Base-by-base conservation (phyloP, 2,113 vertebrate genomes). In the Rhinoderma darwinii region DNA sequence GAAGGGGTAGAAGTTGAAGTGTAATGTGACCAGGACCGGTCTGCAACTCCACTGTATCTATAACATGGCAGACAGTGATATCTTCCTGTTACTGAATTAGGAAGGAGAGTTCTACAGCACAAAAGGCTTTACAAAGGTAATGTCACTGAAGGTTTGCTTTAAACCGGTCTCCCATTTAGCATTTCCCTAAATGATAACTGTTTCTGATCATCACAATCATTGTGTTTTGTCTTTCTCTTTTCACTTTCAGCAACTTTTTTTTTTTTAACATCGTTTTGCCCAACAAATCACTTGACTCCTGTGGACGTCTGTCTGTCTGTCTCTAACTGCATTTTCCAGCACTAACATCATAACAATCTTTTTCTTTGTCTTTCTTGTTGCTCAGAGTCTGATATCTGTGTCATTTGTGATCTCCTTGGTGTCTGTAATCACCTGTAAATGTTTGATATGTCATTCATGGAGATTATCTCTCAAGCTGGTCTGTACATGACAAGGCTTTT, bases 311-410 rank as follows among this genome's bases (percentile, higher is more conserved):
- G 25, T 43, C 56, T 17, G 68, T 18, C 27, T 54, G 12, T 74
- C 10, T 30, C 44, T 54, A 37, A 43, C 25, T 43, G 1, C 77
- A 59, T 61, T 63, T 59, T 81, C 14, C 37, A 27, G 63, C 43
- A 82, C 79, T 82, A 82, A 82, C 79, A 39, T 6, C 79, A 44
- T 82, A 81, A 81, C 56, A 81, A 8, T 82, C n/a, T 82, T 44
- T 37, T 7, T 63, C n/a, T 82, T 63, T 20, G 12, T 59, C 3
- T 80, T 80, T n/a, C 54, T 61, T 80, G 22, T 41, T 80, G 4
- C 54, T 68, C 35, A 44, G 15, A 43, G 20, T 81, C 17, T 56
- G 32, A 22, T 14, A 15, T 80, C 35, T 43, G 35, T 61, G 37
- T 44, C 39, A 27, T 27, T 66, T 66, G 59, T 81, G 18, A 27